Conservation (phyloP, 1,140 invertebrate genomes). For the Calycopis cecrops region DNA sequence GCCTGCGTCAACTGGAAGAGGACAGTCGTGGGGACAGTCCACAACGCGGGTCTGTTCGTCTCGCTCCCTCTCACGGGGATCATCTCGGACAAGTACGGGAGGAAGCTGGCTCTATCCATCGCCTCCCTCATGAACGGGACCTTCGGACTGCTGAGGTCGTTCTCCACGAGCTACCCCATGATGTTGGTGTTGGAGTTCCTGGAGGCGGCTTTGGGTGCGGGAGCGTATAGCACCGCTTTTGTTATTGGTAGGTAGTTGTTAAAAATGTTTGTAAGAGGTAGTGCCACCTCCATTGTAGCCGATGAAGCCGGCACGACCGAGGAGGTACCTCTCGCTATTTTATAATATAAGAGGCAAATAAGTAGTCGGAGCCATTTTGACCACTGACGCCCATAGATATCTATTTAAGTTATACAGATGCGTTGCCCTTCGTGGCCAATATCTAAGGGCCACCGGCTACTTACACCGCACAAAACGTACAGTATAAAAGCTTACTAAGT, state of each 20-base stretch:
- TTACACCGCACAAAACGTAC: too few species aligned
- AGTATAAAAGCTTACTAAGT: too few species aligned
- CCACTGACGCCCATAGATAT: too few species aligned
- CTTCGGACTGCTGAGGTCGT: slow-evolving; percentile 79
- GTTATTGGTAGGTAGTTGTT: slow-evolving; percentile 69
- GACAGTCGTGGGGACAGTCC: slow-evolving; percentile 81
- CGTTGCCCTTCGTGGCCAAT: too few species aligned
- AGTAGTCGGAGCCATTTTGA: too few species aligned
- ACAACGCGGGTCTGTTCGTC: slow-evolving; percentile 82
- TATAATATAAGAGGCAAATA: too few species aligned
- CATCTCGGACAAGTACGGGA: slow-evolving; percentile 79
- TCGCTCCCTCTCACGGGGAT: slow-evolving; percentile 81
- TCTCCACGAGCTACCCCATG: slow-evolving; percentile 78
- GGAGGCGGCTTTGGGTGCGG: slow-evolving; percentile 77
- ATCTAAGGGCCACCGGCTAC: too few species aligned
- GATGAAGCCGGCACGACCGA: too few species aligned
- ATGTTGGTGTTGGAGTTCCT: slow-evolving; percentile 80
- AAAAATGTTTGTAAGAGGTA: too few species aligned
- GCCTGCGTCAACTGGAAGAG: slow-evolving; percentile 79
- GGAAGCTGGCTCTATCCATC: slow-evolving; percentile 77
- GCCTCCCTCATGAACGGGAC: slow-evolving; percentile 76
- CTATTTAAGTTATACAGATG: too few species aligned
- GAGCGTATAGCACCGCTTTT: slow-evolving; percentile 79
- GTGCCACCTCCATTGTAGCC: too few species aligned
- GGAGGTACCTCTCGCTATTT: too few species aligned